phyloP scores from a whole-genome alignment of 2,888 invertebrate genomes.

The Theretra japonica region DNA sequence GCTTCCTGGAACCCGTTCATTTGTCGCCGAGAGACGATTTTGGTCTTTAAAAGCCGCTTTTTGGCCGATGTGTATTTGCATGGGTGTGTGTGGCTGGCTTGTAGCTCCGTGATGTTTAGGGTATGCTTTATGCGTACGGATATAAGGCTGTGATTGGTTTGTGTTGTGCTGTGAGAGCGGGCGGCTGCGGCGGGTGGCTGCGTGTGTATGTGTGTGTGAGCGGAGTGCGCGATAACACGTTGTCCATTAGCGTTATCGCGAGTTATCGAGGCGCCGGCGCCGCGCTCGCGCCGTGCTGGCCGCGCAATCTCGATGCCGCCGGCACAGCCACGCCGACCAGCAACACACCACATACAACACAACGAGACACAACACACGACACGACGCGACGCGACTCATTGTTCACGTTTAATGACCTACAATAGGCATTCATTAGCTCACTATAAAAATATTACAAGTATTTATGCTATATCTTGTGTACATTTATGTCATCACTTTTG shows the following conservation, averaged over 20 bases:
- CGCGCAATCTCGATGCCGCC: constrained; percentile 18
- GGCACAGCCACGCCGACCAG: background rate
- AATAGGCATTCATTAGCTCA: too few species aligned
- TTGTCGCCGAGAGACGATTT: constrained; percentile 45
- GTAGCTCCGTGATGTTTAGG: constrained; percentile 30
- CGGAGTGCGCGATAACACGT: constrained; percentile 69
- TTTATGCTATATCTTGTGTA: too few species aligned
- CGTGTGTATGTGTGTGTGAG: constrained; percentile 58
- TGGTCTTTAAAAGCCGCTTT: constrained; percentile 14
- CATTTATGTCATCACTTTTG: too few species aligned
- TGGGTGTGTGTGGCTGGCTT: background rate
- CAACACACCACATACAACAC: background rate
- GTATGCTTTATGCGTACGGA: constrained; percentile 30
- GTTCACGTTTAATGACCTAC: too few species aligned
- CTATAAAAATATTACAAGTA: too few species aligned
- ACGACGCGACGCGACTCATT: background rate
- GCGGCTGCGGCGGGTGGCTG: constrained; percentile 56
- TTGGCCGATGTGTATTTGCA: constrained; percentile 14
- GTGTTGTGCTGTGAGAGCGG: constrained; percentile 46
- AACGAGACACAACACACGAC: background rate
- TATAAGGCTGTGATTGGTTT: constrained; percentile 34
- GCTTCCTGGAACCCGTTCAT: constrained; percentile 79
- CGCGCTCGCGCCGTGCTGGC: constrained; percentile 36
- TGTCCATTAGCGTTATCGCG: constrained; percentile 81
- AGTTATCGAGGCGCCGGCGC: constrained; percentile 81